Evolutionary conservation across 2,797 vertebrate species (phyloP).

Genomic region (Poeciliopsis presidionis): DNA sequence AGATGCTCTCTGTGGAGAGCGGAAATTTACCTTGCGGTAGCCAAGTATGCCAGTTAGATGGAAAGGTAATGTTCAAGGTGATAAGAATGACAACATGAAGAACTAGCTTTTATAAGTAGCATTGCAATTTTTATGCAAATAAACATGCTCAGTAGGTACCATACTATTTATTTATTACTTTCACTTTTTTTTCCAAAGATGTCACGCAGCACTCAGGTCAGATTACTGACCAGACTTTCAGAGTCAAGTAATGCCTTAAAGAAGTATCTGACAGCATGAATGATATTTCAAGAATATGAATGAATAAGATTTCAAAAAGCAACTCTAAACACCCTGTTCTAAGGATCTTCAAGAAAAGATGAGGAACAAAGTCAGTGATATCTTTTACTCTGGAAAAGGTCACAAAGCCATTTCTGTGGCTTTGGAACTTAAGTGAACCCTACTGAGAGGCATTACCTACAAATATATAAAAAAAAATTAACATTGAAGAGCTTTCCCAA

Average conservation of each 20-base stretch:
- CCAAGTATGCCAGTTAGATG: slow-evolving; percentile 59
- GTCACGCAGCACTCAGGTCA: neutral
- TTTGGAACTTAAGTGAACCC: neutral
- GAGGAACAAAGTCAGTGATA: neutral
- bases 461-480: neutral
- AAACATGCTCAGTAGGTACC: neutral
- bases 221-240: neutral
- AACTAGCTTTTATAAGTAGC: neutral
- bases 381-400: neutral
- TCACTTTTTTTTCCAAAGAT: neutral
- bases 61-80: slow-evolving; percentile 45
- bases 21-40: slow-evolving; percentile 50
- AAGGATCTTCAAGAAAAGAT: neutral
- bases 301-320: neutral
- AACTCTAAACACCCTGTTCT: neutral
- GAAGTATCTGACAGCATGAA: neutral
- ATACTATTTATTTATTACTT: neutral
- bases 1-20: slow-evolving; percentile 54
- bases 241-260: neutral
- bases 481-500: neutral
- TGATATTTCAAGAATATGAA: neutral
- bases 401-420: neutral
- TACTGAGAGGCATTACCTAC: neutral
- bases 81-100: slow-evolving; percentile 11
- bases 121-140: neutral